phyloP scores from a whole-genome alignment of 2,113 vertebrate genomes.

The Thomomys bottae region DNA sequence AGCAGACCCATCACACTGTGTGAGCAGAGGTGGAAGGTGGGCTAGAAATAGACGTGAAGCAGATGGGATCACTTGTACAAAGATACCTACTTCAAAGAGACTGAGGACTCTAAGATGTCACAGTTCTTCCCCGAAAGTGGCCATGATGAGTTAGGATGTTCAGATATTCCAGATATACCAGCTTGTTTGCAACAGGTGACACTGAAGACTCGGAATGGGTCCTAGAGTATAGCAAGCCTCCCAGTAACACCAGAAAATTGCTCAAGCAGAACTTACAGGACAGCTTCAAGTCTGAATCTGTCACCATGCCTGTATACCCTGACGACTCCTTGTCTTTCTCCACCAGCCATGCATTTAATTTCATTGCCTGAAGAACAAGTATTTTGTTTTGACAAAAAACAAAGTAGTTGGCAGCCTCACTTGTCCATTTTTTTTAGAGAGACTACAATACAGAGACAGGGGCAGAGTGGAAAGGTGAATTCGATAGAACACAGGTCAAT shows the following conservation, averaged over 20 bases:
- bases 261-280: background rate
- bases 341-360: background rate
- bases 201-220: background rate
- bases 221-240: background rate
- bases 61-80: background rate
- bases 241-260: background rate
- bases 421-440: slow-evolving; percentile 9
- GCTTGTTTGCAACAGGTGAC: background rate
- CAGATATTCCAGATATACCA: background rate
- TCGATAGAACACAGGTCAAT: background rate
- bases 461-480: background rate
- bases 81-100: background rate
- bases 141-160: background rate
- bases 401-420: background rate
- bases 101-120: background rate
- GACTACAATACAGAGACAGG: background rate
- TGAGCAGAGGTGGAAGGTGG: background rate
- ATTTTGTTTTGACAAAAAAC: background rate
- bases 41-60: fast-evolving
- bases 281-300: background rate
- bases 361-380: background rate
- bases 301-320: background rate
- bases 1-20: background rate
- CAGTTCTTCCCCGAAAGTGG: background rate
- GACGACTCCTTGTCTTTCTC: background rate